These are phyloP conservation scores for Formica selysi DNA, from an alignment of 1,140 invertebrate species.

Conservation along the genomic window DNA sequence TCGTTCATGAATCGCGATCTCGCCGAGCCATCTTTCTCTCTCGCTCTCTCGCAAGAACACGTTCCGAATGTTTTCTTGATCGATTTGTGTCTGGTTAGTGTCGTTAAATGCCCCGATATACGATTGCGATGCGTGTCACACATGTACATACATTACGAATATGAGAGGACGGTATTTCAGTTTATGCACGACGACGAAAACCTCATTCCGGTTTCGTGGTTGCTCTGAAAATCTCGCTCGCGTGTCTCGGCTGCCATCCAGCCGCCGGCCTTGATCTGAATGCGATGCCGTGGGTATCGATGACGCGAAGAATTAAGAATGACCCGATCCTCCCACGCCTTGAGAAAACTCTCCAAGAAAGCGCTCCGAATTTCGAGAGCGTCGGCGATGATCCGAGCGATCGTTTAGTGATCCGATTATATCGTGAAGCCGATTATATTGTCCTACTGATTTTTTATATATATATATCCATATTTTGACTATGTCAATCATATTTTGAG, in stretches of 20 bases:
- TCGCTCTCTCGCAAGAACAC: conserved; percentile 20
- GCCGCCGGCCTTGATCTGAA: conserved; percentile 66
- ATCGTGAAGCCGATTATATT: neutral
- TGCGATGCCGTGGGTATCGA: conserved; percentile 28
- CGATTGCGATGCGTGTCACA: neutral
- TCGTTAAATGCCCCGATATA: neutral
- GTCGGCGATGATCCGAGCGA: neutral
- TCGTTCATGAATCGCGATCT: neutral
- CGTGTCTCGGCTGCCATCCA: conserved; percentile 23
- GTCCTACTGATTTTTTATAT: neutral
- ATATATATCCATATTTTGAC: neutral
- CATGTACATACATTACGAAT: neutral
- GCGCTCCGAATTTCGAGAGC: neutral
- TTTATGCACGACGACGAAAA: conserved; percentile 40
- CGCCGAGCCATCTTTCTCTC: neutral
- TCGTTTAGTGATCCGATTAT: neutral
- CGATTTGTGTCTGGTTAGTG: neutral
- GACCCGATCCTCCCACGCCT: neutral
- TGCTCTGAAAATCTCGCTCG: conserved; percentile 38
- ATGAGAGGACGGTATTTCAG: conserved; percentile 19
- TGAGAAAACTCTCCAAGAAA: conserved; percentile 26
- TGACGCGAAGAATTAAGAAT: conserved; percentile 37
- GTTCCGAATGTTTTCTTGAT: conserved; percentile 15
- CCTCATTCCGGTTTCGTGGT: conserved; percentile 47
- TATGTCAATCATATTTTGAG: neutral